Evolutionary conservation across 2,888 invertebrate genomes (phyloP), one percentile per base, ranked within the genome.

Genomic region (Scaptomyza tumidula): DNA sequence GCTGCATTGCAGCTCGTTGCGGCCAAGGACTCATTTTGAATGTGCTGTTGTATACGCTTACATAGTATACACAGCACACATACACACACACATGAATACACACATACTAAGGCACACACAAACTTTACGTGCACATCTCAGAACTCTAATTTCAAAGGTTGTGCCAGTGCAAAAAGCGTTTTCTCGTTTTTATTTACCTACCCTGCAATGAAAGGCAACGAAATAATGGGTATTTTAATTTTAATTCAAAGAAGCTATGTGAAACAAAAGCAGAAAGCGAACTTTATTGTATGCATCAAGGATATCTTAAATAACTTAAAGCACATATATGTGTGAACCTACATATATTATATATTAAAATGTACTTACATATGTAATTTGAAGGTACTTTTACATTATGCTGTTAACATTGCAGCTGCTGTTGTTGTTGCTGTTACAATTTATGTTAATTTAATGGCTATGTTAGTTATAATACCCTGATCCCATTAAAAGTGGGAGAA

Each of bases 81-180:
- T 35, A 29, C 9, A 55, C 48, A 65, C 37, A 59, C 31, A 37
- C 31, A 58, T 27, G 59, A 3, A n/a, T 29, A 33, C 33, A 9
- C 7, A 52, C 9, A 70, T 9, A 70, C 39, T 48, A 45, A 43
- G 43, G 48, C 60, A 71, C 64, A 75, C 61, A 74, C 48, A 66
- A 83, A 83, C 83, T 83, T 83, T 83, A 80, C 82, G 71, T 75
- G 75, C 71, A 65, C 80, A 83, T 86, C 83, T 86, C 86, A 83
- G 80, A 84, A 84, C 83, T 84, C 83, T 84, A 84, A 86, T 84
- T 84, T 84, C 83, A 84, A 84, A 86, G 83, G 83, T 84, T 83
- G 86, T 56, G 62, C 65, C 68, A 65, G 66, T 58, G 70, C 61
- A 56, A 70, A 80, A 65, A 76, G 60, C 63, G 57, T 58, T 72